A percentile compares a stretch with the other conserved stretches of the same genome.
Evolutionary conservation across 2,113 vertebrate genomes (phyloP).

Genomic region (Eclectus roratus): DNA sequence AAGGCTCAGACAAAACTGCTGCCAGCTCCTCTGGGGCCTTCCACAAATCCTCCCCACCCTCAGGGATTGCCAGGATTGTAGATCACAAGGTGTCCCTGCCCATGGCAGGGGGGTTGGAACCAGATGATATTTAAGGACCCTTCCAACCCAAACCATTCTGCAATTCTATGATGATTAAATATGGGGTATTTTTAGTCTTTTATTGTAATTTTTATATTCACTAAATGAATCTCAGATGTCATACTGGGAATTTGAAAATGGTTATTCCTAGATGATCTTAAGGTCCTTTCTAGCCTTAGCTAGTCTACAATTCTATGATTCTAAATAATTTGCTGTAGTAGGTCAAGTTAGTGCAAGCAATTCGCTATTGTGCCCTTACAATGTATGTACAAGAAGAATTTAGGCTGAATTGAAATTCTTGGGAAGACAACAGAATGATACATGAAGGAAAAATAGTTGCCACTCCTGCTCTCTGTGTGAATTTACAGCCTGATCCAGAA

Average conservation of each 20-base stretch:
- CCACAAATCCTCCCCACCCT: neutral
- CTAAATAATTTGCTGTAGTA: neutral
- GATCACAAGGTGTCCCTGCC: neutral
- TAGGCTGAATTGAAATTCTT: rapidly evolving
- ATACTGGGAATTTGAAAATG: neutral
- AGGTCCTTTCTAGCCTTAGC: neutral
- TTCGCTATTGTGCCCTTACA: neutral
- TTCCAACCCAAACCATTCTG: neutral
- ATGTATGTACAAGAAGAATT: neutral
- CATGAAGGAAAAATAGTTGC: neutral
- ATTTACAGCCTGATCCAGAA: neutral
- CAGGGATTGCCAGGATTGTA: neutral
- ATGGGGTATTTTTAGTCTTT: neutral
- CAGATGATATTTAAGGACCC: neutral
- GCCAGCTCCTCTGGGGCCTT: neutral
- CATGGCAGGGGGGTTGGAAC: neutral
- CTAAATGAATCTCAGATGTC: neutral
- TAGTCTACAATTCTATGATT: neutral
- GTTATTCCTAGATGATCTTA: neutral
- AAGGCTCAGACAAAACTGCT: neutral
- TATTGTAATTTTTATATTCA: neutral
- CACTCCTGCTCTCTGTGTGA: neutral
- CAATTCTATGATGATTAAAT: neutral
- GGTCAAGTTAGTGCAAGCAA: neutral
- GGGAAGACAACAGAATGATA: neutral